A percentile compares a stretch with the other conserved stretches of the same genome.
Conservation (phyloP, 2,113 vertebrate genomes). For the Geococcyx californianus region DNA sequence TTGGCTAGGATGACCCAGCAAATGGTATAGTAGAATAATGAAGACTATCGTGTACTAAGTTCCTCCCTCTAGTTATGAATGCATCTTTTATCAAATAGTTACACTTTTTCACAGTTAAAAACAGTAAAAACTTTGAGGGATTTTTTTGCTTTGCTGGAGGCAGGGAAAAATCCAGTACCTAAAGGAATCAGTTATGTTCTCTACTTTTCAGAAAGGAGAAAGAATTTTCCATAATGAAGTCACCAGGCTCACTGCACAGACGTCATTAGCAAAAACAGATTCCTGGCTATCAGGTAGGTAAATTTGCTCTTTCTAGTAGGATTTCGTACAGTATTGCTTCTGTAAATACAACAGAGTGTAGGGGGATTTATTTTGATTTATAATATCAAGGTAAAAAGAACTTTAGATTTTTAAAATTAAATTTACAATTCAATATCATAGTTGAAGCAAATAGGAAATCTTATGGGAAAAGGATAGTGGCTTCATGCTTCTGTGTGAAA, state of each 20-base stretch:
- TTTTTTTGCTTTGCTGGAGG: neutral
- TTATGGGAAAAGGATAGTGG: neutral
- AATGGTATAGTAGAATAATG: accelerated
- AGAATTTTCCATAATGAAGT: neutral
- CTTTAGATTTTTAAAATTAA: neutral
- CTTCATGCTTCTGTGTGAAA: neutral
- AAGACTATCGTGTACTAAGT: too few species aligned
- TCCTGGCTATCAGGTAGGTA: neutral
- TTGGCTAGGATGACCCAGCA: neutral
- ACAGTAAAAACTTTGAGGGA: neutral
- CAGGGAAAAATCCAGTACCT: neutral
- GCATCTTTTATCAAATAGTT: neutral
- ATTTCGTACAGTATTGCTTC: neutral
- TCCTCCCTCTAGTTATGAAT: neutral
- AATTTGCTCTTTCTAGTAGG: neutral
- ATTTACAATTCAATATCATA: constrained; percentile 2
- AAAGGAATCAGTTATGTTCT: neutral
- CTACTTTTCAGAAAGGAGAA: neutral
- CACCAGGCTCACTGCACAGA: neutral
- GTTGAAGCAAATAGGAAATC: neutral
- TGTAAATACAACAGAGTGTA: neutral
- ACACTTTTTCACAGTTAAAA: neutral
- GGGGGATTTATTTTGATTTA: neutral
- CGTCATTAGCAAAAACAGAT: neutral
- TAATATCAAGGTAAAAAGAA: neutral